Conservation (phyloP, 2,113 vertebrate species). For the Cathartes aura region DNA sequence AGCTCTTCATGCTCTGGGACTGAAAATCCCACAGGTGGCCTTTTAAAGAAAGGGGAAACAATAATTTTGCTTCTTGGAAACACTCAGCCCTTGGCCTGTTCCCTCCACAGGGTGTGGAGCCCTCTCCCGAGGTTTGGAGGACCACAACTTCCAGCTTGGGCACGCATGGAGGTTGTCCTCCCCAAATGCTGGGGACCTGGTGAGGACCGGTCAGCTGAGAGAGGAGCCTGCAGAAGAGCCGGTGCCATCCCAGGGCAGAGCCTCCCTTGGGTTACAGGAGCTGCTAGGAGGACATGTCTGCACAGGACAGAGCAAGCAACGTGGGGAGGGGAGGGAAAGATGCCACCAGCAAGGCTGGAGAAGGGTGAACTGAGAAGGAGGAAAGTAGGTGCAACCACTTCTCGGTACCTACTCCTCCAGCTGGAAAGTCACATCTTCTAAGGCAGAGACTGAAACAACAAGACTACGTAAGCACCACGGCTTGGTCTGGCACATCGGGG, state of each 20-base stretch:
- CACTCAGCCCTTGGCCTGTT: neutral
- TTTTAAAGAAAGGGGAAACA: neutral
- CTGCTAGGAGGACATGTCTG: accelerated
- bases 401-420: neutral
- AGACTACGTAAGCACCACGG: accelerated
- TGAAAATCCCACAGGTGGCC: neutral
- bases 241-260: neutral
- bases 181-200: neutral
- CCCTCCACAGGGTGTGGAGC: neutral
- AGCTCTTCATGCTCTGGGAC: neutral
- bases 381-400: neutral
- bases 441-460: neutral
- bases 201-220: neutral
- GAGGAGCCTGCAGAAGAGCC: neutral
- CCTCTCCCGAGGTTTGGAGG: accelerated
- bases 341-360: neutral
- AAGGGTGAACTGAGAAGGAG: neutral
- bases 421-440: neutral
- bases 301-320: neutral
- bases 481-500: accelerated
- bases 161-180: accelerated
- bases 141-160: neutral
- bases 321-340: neutral
- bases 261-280: neutral
- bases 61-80: neutral